Evolutionary conservation across 2,113 vertebrate species (phyloP).

Genomic region (Rhinoderma darwinii): DNA sequence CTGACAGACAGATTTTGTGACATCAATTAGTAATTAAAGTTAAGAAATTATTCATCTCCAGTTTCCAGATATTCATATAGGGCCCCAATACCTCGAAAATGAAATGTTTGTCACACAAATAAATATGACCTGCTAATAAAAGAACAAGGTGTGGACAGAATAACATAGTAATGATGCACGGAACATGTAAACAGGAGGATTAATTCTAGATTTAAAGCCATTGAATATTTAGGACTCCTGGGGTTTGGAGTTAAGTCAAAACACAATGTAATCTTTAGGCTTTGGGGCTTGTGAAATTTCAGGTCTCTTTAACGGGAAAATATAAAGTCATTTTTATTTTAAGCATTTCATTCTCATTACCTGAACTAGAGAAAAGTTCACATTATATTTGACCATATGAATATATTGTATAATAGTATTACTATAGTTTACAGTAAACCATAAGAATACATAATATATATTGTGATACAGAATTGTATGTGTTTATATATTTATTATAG

Average conservation of each 20-base stretch:
- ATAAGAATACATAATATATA: too few relatives aligned
- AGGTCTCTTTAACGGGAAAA: neutral
- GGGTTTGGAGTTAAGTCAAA: conserved; percentile 21
- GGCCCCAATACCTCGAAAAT: neutral
- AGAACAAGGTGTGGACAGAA: conserved; percentile 11
- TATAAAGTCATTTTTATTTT: neutral
- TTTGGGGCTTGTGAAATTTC: neutral
- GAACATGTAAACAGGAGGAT: conserved; percentile 20
- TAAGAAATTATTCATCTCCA: neutral
- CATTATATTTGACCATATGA: neutral
- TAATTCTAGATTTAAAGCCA: conserved; percentile 14
- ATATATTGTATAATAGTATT: neutral
- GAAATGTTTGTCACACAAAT: neutral
- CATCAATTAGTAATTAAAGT: neutral
- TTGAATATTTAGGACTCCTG: conserved; percentile 34
- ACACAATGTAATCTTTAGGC: neutral
- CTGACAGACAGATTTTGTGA: neutral
- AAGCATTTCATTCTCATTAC: neutral
- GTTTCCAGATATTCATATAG: conserved; percentile 4
- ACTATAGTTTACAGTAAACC: too few relatives aligned
- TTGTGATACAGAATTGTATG: too few relatives aligned
- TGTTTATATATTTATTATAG: too few relatives aligned
- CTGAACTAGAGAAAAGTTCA: neutral
- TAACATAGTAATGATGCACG: conserved; percentile 11
- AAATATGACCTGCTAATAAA: neutral